Base-by-base conservation (phyloP, 1,140 invertebrate genomes). In the Drosophila fuyamai region DNA sequence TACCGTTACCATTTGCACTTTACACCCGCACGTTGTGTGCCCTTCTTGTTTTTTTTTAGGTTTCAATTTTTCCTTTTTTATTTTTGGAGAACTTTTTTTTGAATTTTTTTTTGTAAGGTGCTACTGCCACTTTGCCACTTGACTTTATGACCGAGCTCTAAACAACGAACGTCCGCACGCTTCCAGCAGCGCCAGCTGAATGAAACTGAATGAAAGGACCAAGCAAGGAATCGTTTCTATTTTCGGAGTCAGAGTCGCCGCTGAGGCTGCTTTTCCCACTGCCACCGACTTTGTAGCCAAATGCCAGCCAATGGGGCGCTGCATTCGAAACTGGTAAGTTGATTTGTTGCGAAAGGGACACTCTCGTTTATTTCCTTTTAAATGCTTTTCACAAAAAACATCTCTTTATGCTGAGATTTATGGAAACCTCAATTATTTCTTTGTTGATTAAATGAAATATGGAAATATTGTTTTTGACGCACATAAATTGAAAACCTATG, bases 111-210 rank as follows among this genome's bases (percentile, higher is more conserved):
- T 53, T 68, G 48, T 51, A 2, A 80, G 57, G 58, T 78, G 75
- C 40, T 68, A 58, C 61, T 66, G 75, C 40, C 74, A 58, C 61
- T 66, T 36, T 61, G 74, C 47, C 65, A 57, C 67, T 79, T 81
- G 72, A 75, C 81, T 76, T 79, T 57, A 73, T 57, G 59, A 46
- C 35, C 67, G 73, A 43, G 81, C 72, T 71, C 71, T 54, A 80
- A 83, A 85, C 81, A 71, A 66, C 60, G 71, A 77, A 84, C 81
- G 82, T 85, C 83, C 84, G 84, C 61, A 89, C 83, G 84, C 83
- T 80, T 60, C 72, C 60, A 82, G 73, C 83, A 83, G 73, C 73
- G 79, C 60, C 60, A 83, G 63, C 71, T 80, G 80, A 88, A 88
- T 88, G 83, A 83, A 77, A 71, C 71, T 76, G 83, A 88, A 88